These are phyloP conservation scores for Dolomedes plantarius DNA, from an alignment of 2,888 invertebrate genomes.

Conservation along the genomic window DNA sequence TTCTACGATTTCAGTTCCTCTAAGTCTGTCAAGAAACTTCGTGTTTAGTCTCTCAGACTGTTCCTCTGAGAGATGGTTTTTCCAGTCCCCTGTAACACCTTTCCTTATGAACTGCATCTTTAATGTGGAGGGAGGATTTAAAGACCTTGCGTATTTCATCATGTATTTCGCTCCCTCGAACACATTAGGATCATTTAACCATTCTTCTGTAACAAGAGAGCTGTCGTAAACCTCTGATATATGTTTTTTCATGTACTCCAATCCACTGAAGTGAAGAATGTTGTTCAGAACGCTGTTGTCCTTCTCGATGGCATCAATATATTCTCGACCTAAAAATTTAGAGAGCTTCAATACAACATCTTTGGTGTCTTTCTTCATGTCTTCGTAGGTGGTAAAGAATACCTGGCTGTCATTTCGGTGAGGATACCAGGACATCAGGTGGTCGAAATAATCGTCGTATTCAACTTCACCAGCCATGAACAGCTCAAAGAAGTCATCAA, in stretches of 20 bases:
- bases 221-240: neutral
- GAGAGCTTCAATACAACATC: conserved; percentile 72
- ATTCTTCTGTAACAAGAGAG: neutral
- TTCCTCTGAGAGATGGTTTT: conserved; percentile 76
- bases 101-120: conserved; percentile 35
- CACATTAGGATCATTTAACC: conserved; percentile 75
- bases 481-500: conserved; percentile 77
- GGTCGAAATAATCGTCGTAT: conserved; percentile 71
- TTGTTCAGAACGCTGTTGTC: conserved; percentile 15
- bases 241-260: conserved; percentile 43
- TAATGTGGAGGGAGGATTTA: conserved; percentile 14
- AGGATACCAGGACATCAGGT: conserved; percentile 54
- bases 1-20: conserved; percentile 49
- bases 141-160: neutral
- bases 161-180: conserved; percentile 72
- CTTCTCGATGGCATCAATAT: conserved; percentile 21
- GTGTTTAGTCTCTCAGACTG: conserved; percentile 48
- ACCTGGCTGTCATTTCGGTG: conserved; percentile 75
- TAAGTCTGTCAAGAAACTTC: conserved; percentile 29
- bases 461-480: conserved; percentile 76
- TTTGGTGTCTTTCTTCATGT: conserved; percentile 75
- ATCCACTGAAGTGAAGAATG: conserved; percentile 33
- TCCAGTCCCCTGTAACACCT: conserved; percentile 77
- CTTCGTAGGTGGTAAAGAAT: conserved; percentile 77
- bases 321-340: conserved; percentile 48